Conservation (phyloP, 1,140 invertebrate genomes). For the Dendroctonus ponderosae region DNA sequence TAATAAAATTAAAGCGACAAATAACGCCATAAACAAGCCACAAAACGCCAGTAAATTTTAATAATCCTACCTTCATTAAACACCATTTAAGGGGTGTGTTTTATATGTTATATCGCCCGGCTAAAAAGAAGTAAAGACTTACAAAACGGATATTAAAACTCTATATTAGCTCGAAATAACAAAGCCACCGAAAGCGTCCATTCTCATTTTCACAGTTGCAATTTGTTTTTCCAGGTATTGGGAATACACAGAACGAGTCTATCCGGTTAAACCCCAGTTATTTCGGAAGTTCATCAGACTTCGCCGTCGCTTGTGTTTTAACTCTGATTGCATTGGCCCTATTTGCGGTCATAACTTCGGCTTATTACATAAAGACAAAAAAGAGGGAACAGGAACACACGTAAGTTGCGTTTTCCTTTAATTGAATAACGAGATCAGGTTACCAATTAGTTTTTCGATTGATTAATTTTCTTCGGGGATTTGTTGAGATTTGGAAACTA, state of each 20-base stretch:
- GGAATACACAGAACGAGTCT: constrained; percentile 58
- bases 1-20: constrained; percentile 27
- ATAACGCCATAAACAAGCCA: constrained; percentile 18
- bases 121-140: constrained; percentile 23
- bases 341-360: constrained; percentile 68
- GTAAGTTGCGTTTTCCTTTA: constrained; percentile 56
- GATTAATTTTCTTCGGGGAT: constrained; percentile 2
- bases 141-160: constrained; percentile 29
- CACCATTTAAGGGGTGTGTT: constrained; percentile 14
- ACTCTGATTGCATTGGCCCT: constrained; percentile 64
- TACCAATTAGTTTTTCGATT: constrained; percentile 20
- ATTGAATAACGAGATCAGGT: constrained; percentile 17
- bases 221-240: constrained; percentile 30
- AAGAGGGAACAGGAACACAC: constrained; percentile 75
- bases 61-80: constrained; percentile 19
- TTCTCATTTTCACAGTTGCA: constrained; percentile 46
- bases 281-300: constrained; percentile 62
- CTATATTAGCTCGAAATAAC: constrained; percentile 26
- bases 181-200: constrained; percentile 21
- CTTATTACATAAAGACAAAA: constrained; percentile 74
- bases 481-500: neutral
- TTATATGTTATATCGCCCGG: constrained; percentile 15
- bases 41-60: constrained; percentile 23
- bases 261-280: constrained; percentile 62
- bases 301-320: constrained; percentile 76